Percentiles rank a stretch among this genome's conserved stretches.
These are phyloP conservation scores for Monopis laevigella DNA, from an alignment of 2,888 invertebrate species.

Conservation along the genomic window DNA sequence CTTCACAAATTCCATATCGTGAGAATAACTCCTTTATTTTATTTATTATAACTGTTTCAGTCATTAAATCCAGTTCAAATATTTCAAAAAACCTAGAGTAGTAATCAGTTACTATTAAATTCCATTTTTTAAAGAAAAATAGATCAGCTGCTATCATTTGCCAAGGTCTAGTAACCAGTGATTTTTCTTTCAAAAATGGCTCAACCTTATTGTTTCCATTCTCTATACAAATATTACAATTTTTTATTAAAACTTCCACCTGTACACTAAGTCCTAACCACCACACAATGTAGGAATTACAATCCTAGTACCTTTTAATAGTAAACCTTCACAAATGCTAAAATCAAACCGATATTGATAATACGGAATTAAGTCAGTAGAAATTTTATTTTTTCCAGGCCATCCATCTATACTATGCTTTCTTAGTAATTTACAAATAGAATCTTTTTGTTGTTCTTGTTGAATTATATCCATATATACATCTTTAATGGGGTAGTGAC, in stretches of 20 bases:
- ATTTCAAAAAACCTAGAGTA: constrained; percentile 14
- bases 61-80: constrained; percentile 6
- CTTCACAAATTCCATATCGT: constrained; percentile 12
- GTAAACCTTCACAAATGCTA: background rate
- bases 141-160: constrained; percentile 11
- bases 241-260: constrained; percentile 7
- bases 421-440: background rate
- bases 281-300: background rate
- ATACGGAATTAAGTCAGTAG: background rate
- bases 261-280: too few relatives aligned
- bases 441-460: constrained; percentile 6
- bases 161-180: constrained; percentile 3
- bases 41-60: background rate
- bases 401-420: constrained; percentile 2
- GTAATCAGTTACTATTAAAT: constrained; percentile 13
- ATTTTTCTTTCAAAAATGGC: constrained; percentile 2
- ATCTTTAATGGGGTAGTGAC: background rate
- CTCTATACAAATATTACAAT: background rate
- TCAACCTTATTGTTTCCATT: constrained; percentile 1
- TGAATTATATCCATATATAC: constrained; percentile 3
- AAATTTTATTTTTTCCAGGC: constrained; percentile 6
- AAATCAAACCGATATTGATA: constrained; percentile 3
- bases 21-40: constrained; percentile 14
- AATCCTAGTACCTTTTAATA: constrained; percentile 1
- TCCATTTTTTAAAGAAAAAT: constrained; percentile 12